phyloP scores from a whole-genome alignment of 2,113 vertebrate species.

The Cheirogaleus medius region DNA sequence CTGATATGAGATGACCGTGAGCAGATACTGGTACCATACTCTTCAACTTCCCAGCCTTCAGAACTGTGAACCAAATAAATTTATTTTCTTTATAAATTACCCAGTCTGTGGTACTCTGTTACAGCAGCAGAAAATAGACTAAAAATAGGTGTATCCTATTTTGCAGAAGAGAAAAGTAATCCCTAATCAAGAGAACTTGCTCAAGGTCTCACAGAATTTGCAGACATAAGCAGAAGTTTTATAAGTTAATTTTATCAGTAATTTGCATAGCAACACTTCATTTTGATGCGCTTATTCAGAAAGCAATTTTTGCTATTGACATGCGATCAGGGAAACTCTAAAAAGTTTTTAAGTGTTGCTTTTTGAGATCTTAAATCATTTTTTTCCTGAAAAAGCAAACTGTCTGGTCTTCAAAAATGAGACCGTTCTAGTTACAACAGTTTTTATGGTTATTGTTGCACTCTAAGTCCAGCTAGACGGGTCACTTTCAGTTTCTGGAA shows the following conservation, averaged over 20 bases:
- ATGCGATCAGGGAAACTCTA: background rate
- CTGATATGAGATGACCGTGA: background rate
- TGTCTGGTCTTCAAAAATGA: background rate
- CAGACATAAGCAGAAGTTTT: background rate
- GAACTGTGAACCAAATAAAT: background rate
- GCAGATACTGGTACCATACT: background rate
- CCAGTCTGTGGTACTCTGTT: background rate
- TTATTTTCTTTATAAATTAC: background rate
- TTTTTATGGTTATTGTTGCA: background rate
- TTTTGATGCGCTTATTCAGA: background rate
- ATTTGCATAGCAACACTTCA: background rate
- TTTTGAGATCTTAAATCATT: background rate
- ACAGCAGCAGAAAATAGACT: background rate
- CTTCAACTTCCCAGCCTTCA: background rate
- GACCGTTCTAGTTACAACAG: background rate
- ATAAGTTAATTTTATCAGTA: background rate
- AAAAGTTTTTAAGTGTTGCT: background rate
- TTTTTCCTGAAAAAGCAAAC: background rate
- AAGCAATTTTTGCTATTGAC: background rate
- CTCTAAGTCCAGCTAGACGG: background rate
- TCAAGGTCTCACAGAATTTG: background rate
- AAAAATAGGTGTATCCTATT: background rate
- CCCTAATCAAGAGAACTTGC: background rate
- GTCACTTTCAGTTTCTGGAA: background rate
- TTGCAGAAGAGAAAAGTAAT: background rate